Evolutionary conservation across 2,888 invertebrate species (phyloP), one percentile per base, ranked within the genome.

Genomic region (Agonopterix heracliana): DNA sequence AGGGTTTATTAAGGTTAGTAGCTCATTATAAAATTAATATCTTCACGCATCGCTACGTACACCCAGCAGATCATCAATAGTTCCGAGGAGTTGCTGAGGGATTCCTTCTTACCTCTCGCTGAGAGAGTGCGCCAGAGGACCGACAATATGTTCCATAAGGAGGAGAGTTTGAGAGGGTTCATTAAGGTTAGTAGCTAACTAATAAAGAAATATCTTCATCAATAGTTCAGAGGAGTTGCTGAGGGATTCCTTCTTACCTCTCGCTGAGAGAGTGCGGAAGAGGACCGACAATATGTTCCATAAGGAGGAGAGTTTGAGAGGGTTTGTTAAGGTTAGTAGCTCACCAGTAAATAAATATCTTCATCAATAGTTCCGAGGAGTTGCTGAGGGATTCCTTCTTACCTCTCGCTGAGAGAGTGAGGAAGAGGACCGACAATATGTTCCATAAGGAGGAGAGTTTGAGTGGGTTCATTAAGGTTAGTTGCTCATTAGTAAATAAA

Each of bases 161-260:
- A n/a, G n/a, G n/a, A n/a, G n/a, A n/a, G n/a, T n/a, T n/a, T n/a
- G n/a, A n/a, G n/a, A n/a, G n/a, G n/a, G n/a, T n/a, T n/a, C n/a
- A n/a, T n/a, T n/a, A n/a, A n/a, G n/a, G n/a, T n/a, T n/a, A n/a
- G n/a, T n/a, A n/a, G n/a, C n/a, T n/a, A n/a, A n/a, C n/a, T n/a
- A n/a, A n/a, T n/a, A n/a, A n/a, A n/a, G n/a, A n/a, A n/a, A n/a
- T n/a, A n/a, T n/a, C n/a, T n/a, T n/a, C 58, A 97, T 98, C 61
- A 98, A 98, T 74, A 98, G 98, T 10, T 98, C 98, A 0, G 98
- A 98, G 70, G 98, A 98, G 67, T 88, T 99, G 57, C 89, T 99
- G 34, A 93, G 95, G 68, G 98, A 98, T 77, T 96, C 98, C 36
- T 97, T 99, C 89, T 87, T 99, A 48, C 99, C 99, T 0, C 90